These are phyloP conservation scores for Phalloptychus januarius DNA, from an alignment of 2,797 vertebrate genomes.

Conservation along the genomic window DNA sequence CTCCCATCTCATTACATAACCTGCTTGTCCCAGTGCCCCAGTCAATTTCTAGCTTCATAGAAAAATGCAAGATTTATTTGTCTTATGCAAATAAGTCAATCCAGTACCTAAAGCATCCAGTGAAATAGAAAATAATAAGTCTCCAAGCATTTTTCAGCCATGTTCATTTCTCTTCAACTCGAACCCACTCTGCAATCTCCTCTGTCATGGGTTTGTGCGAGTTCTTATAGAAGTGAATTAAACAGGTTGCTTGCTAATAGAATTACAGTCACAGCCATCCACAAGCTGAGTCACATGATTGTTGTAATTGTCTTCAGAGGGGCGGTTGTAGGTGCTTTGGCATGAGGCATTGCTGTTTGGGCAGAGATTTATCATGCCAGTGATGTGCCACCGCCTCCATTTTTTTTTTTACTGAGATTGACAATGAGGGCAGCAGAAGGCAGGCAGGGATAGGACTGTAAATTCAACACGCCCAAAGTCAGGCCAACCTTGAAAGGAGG, in stretches of 20 bases:
- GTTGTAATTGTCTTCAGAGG: constrained; percentile 60
- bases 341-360: constrained; percentile 49
- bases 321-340: constrained; percentile 63
- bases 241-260: constrained; percentile 72
- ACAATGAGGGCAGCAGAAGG: constrained; percentile 72
- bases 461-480: constrained; percentile 77
- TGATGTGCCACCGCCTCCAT: constrained; percentile 70
- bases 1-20: constrained; percentile 71
- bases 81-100: constrained; percentile 68
- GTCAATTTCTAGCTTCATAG: constrained; percentile 67
- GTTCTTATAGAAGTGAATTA: constrained; percentile 72
- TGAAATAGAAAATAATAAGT: constrained; percentile 37
- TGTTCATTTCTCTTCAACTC: constrained; percentile 33
- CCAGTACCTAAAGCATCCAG: constrained; percentile 47
- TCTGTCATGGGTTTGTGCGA: constrained; percentile 60
- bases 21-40: constrained; percentile 64
- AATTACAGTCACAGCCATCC: constrained; percentile 65
- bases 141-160: constrained; percentile 51
- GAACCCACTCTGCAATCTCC: constrained; percentile 48
- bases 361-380: constrained; percentile 73
- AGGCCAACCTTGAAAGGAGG: constrained; percentile 75
- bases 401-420: constrained; percentile 68
- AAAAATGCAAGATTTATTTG: constrained; percentile 62
- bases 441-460: constrained; percentile 70
- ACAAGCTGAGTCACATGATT: constrained; percentile 45